Evolutionary conservation across 1,140 invertebrate species (phyloP).

Genomic region (Ridgeia piscesae): DNA sequence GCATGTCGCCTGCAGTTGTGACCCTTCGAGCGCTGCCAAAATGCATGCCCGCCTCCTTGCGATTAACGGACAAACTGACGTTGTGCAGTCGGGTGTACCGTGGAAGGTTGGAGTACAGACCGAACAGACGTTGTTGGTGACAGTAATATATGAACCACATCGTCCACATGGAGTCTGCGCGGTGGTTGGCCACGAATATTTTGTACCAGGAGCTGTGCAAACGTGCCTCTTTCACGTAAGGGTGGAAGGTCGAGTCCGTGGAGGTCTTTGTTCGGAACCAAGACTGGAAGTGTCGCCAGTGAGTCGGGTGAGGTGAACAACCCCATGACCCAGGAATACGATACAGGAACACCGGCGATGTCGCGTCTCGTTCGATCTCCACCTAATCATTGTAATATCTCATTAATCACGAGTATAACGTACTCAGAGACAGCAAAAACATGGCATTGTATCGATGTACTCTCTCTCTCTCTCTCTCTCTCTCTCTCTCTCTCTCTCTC

Average conservation of each 20-base stretch:
- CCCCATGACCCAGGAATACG: slow-evolving; percentile 16
- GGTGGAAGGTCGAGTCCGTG: not conserved
- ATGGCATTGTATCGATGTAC: too few relatives aligned
- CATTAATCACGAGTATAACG: too few relatives aligned
- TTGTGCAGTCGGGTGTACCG: not conserved
- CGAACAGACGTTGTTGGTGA: not conserved
- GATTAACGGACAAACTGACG: slow-evolving; percentile 2
- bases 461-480: too few relatives aligned
- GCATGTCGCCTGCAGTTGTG: not conserved
- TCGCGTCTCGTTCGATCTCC: not conserved
- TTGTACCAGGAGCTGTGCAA: slow-evolving; percentile 19
- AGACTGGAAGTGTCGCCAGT: slow-evolving; percentile 17
- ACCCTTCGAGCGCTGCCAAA: not conserved
- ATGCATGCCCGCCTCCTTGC: slow-evolving; percentile 19
- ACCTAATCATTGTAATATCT: too few relatives aligned
- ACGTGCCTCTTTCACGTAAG: not conserved
- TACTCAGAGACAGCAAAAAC: too few relatives aligned
- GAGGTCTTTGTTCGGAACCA: slow-evolving; percentile 14
- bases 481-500: too few relatives aligned
- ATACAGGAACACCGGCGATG: slow-evolving; percentile 13
- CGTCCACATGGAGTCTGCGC: slow-evolving; percentile 11
- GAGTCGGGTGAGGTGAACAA: not conserved
- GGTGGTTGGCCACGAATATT: not conserved
- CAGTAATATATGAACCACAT: slow-evolving; percentile 23
- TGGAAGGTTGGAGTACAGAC: not conserved